Base-by-base conservation (phyloP, 2,888 invertebrate genomes). In the Tolmerus cingulatus region DNA sequence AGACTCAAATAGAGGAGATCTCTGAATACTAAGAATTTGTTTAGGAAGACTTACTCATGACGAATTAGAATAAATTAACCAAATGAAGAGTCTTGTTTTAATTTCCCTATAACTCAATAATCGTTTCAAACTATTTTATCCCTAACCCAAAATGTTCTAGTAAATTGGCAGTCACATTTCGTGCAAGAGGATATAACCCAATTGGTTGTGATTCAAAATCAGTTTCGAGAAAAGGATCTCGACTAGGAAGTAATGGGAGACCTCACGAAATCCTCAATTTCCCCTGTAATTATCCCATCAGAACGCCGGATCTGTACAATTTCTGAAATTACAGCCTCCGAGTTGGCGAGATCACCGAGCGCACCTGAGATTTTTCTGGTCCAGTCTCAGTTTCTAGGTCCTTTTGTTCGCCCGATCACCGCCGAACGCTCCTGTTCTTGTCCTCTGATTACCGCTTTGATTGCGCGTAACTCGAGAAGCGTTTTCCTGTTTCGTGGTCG, bases 381-480 rank as follows among this genome's bases (percentile, higher is more conserved):
- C 86, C 87, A 88, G 79, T 81, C 86, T 86, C 43, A 55, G 74
- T 76, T 76, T 82, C 86, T 86, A 86, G 19, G 46, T 43, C 86
- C 86, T 46, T 88, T 88, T 87, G 81, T 87, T 81, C 78, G 43
- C 46, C 46, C 43, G 55, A 79, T 66, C 82, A 66, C 57, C n/a
- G 66, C 9, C 66, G 37, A 55, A 37, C 37, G 66, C 57, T 82
- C 66, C 37, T 37, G 76, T 16, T 74, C n/a, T 81, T 84, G 87
- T 86, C 81, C 86, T 79, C 37, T 87, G 74, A 57, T 82, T 66
- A 81, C 87, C 34, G 78, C 86, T 84, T 55, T 74, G 88, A 88
- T 88, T 87, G 86, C 84, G 74, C 82, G 88, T 88, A 88, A 88
- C 87, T 85, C 87, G 86, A 88, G 88, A 88, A 87, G 88, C 86